Conservation (phyloP, 30 jellyfish, hydroid and myxozoan species). For the Turritopsis rubra region DNA sequence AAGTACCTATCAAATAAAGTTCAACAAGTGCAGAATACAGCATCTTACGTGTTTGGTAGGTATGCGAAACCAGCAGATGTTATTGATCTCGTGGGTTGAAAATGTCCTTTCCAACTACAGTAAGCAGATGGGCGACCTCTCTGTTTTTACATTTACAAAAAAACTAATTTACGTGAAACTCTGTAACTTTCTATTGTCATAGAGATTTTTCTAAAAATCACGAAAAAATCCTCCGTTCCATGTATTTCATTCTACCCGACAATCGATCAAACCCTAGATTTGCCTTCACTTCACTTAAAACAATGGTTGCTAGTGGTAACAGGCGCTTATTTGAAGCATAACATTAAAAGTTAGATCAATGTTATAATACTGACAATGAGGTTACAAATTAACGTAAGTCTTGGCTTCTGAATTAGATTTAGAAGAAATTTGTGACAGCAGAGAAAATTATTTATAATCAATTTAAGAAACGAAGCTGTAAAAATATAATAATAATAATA, state of each 20-base stretch:
- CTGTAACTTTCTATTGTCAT: too few species aligned
- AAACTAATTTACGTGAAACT: too few species aligned
- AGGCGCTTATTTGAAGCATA: neutral
- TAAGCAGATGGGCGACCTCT: too few species aligned
- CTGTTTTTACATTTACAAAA: too few species aligned
- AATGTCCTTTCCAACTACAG: too few species aligned
- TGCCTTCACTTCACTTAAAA: neutral
- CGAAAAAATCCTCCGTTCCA: too few species aligned
- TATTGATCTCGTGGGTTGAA: too few species aligned
- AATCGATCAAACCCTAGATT: neutral
- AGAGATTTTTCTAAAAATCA: too few species aligned
- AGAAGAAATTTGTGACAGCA: neutral
- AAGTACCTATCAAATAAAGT: constrained; percentile 1
- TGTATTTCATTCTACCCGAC: too few species aligned
- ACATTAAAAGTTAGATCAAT: neutral
- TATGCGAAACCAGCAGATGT: constrained; percentile 5
- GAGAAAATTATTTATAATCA: neutral
- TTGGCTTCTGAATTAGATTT: neutral
- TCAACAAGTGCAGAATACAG: constrained; percentile 4
- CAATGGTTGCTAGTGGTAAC: neutral
- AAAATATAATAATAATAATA: too few species aligned
- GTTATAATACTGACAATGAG: neutral
- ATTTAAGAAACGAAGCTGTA: neutral
- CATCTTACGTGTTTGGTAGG: constrained; percentile 3
- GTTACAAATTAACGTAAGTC: too few species aligned